Evolutionary conservation across 1,140 invertebrate genomes (phyloP), one percentile per base, ranked within the genome.

Genomic region (Globodera rostochiensis): DNA sequence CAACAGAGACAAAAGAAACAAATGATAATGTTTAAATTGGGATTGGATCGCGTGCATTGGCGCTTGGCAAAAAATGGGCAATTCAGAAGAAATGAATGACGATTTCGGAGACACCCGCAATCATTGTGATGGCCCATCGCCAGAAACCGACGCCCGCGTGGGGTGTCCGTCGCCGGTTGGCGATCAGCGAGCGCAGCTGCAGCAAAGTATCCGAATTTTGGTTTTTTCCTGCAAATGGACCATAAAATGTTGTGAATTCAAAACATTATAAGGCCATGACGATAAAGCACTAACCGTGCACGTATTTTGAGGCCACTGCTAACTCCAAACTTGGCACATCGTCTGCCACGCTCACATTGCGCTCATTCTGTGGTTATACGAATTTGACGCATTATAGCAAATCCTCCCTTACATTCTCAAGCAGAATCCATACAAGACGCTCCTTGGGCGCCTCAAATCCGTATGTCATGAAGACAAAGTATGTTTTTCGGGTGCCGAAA

Each of bases 391-490:
- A 84, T 46, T 86, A 11, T 57, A 7, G 19, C n/a, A 36, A 74
- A 15, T 81, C 36, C 47, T 57, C 21, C 36, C 82, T 77, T 60
- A 87, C 88, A 60, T 87, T 79, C 49, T 88, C 87, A 53, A 88
- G 79, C 11, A 89, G 74, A 80, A 89, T 81, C 87, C 87, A 89
- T 78, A 89, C 85, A 11, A 71, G 74, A n/a, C 88, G 77, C 8
- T 80, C 80, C 25, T 75, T 73, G n/a, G 88, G 87, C 53, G 74
- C 69, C 69, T 90, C 87, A 67, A 79, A 74, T 67, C 88, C 88
- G 81, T 89, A 89, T 25, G 85, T 87, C 81, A 89, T 74, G 57
- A 89, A 89, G 15, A 90, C 88, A 78, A 89, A 89, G 77, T 88
- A 89, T 13, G 88, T 89, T 13, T 83, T 67, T 25, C 88, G 80